Evolutionary conservation across 2,797 vertebrate species (phyloP).

Genomic region (Vireo griseus): DNA sequence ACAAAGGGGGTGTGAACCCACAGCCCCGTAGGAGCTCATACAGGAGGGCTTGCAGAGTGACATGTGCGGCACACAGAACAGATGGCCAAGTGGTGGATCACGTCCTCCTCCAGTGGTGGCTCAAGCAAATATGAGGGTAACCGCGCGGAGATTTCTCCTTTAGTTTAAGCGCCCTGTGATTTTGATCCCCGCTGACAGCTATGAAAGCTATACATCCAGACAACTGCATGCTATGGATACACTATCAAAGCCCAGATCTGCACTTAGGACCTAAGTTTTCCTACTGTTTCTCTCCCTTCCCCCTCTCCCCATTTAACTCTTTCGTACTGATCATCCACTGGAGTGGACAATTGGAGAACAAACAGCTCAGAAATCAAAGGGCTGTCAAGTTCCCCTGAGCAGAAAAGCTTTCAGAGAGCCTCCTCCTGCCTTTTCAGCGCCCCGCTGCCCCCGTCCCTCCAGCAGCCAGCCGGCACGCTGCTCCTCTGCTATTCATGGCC

Average conservation of each 20-base stretch:
- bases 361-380: conserved; percentile 59
- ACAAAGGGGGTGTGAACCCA: not conserved
- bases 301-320: not conserved
- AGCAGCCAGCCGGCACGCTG: conserved; percentile 58
- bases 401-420: conserved; percentile 38
- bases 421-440: conserved; percentile 36
- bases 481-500: conserved; percentile 63
- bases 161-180: conserved; percentile 15
- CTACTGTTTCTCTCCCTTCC: not conserved
- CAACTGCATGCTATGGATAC: not conserved
- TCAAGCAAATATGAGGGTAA: not conserved
- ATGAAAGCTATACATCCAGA: conserved; percentile 14
- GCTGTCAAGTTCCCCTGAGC: not conserved
- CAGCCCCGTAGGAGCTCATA: fast-evolving
- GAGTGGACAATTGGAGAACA: conserved; percentile 31
- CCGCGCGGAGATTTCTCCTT: not conserved
- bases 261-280: not conserved
- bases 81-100: conserved; percentile 10
- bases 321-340: not conserved
- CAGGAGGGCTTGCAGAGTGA: not conserved
- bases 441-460: conserved; percentile 45
- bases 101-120: conserved; percentile 30
- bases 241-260: not conserved
- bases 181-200: conserved; percentile 48
- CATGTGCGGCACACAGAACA: not conserved